A percentile compares a stretch with the other conserved stretches of the same genome.
Conservation (phyloP, 2,888 invertebrate species). For the Lysandra coridon region DNA sequence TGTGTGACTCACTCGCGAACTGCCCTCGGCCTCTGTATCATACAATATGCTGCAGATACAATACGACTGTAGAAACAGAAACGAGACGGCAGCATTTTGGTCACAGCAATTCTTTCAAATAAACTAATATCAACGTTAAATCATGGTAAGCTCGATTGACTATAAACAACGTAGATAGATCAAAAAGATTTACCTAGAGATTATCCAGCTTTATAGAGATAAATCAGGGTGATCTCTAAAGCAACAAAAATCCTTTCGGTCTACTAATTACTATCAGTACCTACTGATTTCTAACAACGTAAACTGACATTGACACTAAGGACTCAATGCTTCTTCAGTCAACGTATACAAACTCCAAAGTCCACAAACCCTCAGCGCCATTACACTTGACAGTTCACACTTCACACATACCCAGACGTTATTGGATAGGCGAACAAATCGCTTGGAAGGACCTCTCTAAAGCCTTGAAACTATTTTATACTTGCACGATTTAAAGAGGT, state of each 20-base stretch:
- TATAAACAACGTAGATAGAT: too few species aligned
- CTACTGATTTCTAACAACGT: too few species aligned
- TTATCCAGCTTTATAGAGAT: too few species aligned
- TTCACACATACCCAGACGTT: background rate
- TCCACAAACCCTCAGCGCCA: background rate
- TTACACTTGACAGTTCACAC: slow-evolving; percentile 4
- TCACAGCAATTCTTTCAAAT: background rate
- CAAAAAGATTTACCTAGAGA: too few species aligned
- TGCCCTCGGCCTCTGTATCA: background rate
- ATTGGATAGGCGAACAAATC: background rate
- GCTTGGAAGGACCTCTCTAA: background rate
- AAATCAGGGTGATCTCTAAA: too few species aligned
- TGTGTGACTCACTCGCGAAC: slow-evolving; percentile 18
- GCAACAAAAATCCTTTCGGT: too few species aligned
- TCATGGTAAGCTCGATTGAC: too few species aligned
- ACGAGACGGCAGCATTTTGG: background rate
- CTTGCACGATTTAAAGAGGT: background rate
- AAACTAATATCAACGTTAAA: too few species aligned
- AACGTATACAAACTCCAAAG: background rate
- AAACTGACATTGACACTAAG: background rate
- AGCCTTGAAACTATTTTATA: background rate
- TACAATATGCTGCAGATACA: background rate
- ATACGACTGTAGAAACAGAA: background rate
- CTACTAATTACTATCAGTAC: too few species aligned
- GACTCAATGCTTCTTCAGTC: background rate